Conservation (phyloP, 2,797 vertebrate species). For the Tokudaia muenninki region DNA sequence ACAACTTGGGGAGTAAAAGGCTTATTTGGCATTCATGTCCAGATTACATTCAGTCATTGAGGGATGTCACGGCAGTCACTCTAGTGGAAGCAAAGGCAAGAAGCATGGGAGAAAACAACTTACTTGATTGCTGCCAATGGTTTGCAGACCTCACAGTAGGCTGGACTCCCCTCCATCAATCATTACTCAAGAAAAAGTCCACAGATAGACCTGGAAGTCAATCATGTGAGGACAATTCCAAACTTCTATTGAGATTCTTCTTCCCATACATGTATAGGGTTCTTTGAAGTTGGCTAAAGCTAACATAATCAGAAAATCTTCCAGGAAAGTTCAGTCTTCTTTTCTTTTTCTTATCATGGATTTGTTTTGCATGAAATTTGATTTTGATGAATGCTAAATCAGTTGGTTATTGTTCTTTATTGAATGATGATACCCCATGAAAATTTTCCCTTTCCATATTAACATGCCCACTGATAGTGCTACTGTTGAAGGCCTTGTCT, state of each 20-base stretch:
- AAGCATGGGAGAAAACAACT: neutral
- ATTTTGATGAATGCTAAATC: neutral
- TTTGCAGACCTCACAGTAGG: too few species aligned
- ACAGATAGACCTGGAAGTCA: neutral
- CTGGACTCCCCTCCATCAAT: neutral
- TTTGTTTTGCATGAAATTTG: neutral
- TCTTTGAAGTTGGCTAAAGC: neutral
- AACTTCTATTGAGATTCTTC: neutral
- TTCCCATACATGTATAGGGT: neutral
- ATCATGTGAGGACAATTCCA: rapidly evolving
- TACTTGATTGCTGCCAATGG: neutral
- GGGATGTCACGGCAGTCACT: neutral
- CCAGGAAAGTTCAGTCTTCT: neutral
- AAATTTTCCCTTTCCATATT: neutral
- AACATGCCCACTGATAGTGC: neutral
- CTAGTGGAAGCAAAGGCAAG: neutral
- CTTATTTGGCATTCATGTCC: neutral
- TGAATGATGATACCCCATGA: neutral
- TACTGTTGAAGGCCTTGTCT: neutral
- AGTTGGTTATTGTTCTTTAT: neutral
- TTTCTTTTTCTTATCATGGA: neutral
- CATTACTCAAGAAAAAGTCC: neutral
- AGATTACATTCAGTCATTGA: neutral
- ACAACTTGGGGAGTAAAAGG: neutral
- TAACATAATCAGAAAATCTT: too few species aligned